phyloP scores from a whole-genome alignment of 2,113 vertebrate genomes.

The Cichladusa arquata region DNA sequence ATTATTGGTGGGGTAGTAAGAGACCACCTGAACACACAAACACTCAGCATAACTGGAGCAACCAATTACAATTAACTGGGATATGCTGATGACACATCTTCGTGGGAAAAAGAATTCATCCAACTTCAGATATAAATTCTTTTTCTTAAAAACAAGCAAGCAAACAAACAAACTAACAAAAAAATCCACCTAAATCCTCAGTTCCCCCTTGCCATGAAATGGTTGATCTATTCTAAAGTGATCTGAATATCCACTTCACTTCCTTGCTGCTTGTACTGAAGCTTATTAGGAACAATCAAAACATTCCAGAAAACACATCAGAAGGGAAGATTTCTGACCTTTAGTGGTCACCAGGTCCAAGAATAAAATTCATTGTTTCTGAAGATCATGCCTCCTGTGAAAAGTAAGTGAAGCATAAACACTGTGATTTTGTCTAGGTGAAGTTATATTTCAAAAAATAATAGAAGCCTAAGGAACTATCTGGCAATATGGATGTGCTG shows the following conservation, averaged over 20 bases:
- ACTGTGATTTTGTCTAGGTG: neutral
- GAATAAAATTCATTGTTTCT: neutral
- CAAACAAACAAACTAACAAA: neutral
- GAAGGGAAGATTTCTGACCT: neutral
- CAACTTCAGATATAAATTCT: neutral
- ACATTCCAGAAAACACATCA: neutral
- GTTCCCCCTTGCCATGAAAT: neutral
- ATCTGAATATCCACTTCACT: neutral
- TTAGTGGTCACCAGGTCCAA: neutral
- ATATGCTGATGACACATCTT: neutral
- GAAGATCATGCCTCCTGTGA: neutral
- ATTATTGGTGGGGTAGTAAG: neutral
- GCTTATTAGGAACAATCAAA: neutral
- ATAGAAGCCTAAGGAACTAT: neutral
- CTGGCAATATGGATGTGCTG: neutral
- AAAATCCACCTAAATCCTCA: neutral
- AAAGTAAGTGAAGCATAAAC: neutral
- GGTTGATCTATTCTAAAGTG: neutral
- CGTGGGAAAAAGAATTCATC: neutral
- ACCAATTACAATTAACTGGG: neutral
- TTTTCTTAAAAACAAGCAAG: neutral
- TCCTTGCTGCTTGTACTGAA: neutral
- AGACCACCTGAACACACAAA: neutral
- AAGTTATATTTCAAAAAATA: neutral
- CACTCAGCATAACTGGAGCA: neutral